Evolutionary conservation across 2,113 vertebrate species (phyloP), one percentile per base, ranked within the genome.

Genomic region (Apteryx mantelli): DNA sequence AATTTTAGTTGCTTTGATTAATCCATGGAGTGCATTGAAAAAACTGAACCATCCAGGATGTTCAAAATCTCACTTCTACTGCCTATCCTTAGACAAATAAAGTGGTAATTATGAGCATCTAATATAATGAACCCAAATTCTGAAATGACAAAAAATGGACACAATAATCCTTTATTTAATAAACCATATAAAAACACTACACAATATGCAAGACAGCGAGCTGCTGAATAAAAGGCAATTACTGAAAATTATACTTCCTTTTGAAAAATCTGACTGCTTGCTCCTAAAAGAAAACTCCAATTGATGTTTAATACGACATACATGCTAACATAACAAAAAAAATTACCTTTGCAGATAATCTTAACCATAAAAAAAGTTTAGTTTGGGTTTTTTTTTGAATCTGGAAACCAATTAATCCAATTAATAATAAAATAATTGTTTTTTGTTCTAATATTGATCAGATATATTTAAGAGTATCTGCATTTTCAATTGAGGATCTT

Each of bases 371-470:
- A 42, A 44, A 73, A 44, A 40, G 25, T 52, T 32, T 65, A 66
- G 61, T 64, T 40, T 71, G 22, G 66, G 28, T 22, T 46, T 69
- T 24, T 56, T 56, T 58, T 34, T 60, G 56, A 34, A 34, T 60
- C 56, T 60, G 32, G 18, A 60, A 60, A 9, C 30, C 17, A 60
- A 19, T 34, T 60, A 34, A 34, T 18, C 13, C 8, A 36, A 38
- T 73, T 36, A 93, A 66, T 42, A 88, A 75, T 28, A 82, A 85
- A 82, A 70, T 48, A 74, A 78, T 28, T 4, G 5, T 25, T 96
- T 92, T 64, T 32, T 94, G 38, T 79, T 93, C 46, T 92, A 91
- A 79, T 93, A 92, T 64, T 88, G 52, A 86, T 92, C 74, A 70
- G 28, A 73, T 26, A 4, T 56, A 85, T 55, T 88, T 74, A 86